phyloP scores from a whole-genome alignment of 2,797 vertebrate species.

The Phaenicophaeus curvirostris region DNA sequence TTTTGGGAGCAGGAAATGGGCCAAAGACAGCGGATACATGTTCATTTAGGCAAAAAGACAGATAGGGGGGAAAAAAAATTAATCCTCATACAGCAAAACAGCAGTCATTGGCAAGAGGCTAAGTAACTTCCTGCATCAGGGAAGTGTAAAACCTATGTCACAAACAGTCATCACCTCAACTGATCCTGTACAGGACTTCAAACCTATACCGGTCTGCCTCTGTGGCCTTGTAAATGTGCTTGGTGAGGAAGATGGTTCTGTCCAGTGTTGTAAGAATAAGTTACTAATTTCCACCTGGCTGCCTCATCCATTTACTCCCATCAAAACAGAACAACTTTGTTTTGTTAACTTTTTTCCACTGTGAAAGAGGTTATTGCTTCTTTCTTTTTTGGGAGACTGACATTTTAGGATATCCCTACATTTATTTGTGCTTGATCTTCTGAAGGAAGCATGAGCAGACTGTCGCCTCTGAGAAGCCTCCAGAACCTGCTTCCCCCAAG shows the following conservation, averaged over 20 bases:
- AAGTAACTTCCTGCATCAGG: not conserved
- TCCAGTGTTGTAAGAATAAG: not conserved
- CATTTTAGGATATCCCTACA: not conserved
- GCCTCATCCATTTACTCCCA: not conserved
- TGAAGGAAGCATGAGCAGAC: not conserved
- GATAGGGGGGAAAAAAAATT: not conserved
- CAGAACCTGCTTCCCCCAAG: not conserved
- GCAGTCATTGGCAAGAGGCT: not conserved
- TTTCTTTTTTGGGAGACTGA: not conserved
- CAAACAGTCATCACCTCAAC: not conserved
- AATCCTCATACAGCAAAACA: not conserved
- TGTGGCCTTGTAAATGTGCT: not conserved
- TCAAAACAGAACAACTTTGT: not conserved
- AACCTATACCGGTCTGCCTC: not conserved
- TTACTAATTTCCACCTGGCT: not conserved
- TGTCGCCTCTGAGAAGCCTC: not conserved
- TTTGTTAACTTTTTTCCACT: not conserved
- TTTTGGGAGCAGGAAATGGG: not conserved
- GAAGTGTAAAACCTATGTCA: not conserved
- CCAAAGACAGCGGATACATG: not conserved
- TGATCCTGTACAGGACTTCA: not conserved
- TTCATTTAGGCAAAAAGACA: not conserved
- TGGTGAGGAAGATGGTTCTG: not conserved
- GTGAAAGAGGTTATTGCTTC: not conserved
- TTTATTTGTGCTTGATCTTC: not conserved